phyloP scores from a whole-genome alignment of 2,888 invertebrate genomes.

The Drosophila falleni region DNA sequence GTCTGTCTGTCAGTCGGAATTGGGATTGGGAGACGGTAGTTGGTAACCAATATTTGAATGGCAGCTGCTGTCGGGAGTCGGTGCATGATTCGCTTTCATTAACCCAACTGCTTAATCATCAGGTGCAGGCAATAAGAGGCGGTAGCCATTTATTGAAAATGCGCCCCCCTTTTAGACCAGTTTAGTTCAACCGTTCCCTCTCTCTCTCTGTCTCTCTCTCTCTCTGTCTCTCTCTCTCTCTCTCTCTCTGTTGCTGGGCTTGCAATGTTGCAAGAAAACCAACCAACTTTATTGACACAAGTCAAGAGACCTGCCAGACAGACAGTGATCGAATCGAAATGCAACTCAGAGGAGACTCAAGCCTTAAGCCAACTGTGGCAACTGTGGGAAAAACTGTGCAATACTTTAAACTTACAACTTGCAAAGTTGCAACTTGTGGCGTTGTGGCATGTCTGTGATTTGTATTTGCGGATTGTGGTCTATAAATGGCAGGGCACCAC shows the following conservation, averaged over 20 bases:
- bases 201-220: not conserved
- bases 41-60: slow-evolving; percentile 49
- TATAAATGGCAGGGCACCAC: slow-evolving; percentile 48
- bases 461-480: slow-evolving; percentile 53
- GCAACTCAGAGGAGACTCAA: slow-evolving; percentile 26
- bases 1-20: slow-evolving; percentile 8
- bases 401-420: slow-evolving; percentile 28
- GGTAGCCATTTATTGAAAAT: slow-evolving; percentile 75
- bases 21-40: slow-evolving; percentile 36
- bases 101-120: slow-evolving; percentile 79
- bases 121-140: slow-evolving; percentile 52
- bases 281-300: slow-evolving; percentile 33
- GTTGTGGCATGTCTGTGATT: slow-evolving; percentile 45
- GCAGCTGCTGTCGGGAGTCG: slow-evolving; percentile 48
- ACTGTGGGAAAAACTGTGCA: slow-evolving; percentile 71
- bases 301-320: slow-evolving; percentile 50
- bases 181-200: slow-evolving; percentile 4
- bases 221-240: not conserved
- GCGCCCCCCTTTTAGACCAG: slow-evolving; percentile 26
- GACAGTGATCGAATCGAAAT: slow-evolving; percentile 52
- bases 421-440: slow-evolving; percentile 13
- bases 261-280: slow-evolving; percentile 21
- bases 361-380: slow-evolving; percentile 27
- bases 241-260: slow-evolving; percentile 2
- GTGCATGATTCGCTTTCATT: slow-evolving; percentile 80